Evolutionary conservation across 2,797 vertebrate species (phyloP).

Genomic region (Peromyscus aztecus): DNA sequence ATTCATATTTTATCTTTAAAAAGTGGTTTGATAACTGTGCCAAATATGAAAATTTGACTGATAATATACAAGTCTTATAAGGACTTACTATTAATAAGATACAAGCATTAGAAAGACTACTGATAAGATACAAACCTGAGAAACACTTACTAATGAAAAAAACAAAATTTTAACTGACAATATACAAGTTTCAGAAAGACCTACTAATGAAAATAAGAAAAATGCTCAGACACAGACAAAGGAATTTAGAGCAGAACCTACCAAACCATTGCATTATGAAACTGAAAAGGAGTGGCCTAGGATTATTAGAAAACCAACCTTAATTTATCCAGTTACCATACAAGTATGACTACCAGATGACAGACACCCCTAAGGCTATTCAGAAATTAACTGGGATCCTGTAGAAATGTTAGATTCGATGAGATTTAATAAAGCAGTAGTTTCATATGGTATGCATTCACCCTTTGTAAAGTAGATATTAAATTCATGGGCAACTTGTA

Average conservation of each 20-base stretch:
- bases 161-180: too few species aligned
- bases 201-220: not conserved
- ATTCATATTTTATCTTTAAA: not conserved
- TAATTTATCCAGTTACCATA: too few species aligned
- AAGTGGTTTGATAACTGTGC: not conserved
- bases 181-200: too few species aligned
- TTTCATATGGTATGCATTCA: not conserved
- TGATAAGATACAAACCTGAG: too few species aligned
- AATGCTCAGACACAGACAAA: not conserved
- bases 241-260: not conserved
- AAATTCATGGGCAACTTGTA: not conserved
- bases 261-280: not conserved
- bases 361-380: too few species aligned
- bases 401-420: too few species aligned
- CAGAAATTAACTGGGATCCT: too few species aligned
- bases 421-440: not conserved
- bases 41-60: not conserved
- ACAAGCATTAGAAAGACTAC: too few species aligned
- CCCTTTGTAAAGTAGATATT: not conserved
- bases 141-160: too few species aligned
- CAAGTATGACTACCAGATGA: too few species aligned
- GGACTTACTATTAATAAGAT: not conserved
- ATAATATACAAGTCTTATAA: not conserved
- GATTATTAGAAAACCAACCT: not conserved
- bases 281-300: not conserved